Percentiles rank a stretch among this genome's conserved stretches.
These are phyloP conservation scores for Pterophyllum scalare DNA, from an alignment of 2,113 vertebrate species.

Conservation along the genomic window DNA sequence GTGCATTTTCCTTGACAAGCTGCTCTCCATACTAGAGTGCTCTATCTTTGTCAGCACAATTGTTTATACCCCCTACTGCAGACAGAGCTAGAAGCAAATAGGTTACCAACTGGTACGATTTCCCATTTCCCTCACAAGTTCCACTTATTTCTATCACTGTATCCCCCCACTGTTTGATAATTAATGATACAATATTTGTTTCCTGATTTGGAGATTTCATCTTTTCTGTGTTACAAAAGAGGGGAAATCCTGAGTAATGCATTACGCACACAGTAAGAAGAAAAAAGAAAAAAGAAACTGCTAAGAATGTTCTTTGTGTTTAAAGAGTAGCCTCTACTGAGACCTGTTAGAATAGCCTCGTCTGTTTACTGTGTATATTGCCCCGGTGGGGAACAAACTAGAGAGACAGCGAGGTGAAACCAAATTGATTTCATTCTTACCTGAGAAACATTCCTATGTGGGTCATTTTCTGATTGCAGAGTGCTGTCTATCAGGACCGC, in stretches of 20 bases:
- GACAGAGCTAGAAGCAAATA: slow-evolving; percentile 57
- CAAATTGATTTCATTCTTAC: slow-evolving; percentile 56
- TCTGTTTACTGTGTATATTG: slow-evolving; percentile 59
- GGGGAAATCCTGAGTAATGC: slow-evolving; percentile 27
- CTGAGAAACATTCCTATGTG: slow-evolving; percentile 41
- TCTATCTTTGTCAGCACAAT: slow-evolving; percentile 67
- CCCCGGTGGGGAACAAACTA: slow-evolving; percentile 41
- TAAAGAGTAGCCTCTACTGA: slow-evolving; percentile 46
- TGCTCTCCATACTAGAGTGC: slow-evolving; percentile 44
- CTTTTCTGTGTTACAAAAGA: slow-evolving; percentile 32
- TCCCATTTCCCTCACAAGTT: slow-evolving; percentile 31
- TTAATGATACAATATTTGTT: slow-evolving; percentile 58
- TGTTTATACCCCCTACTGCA: slow-evolving; percentile 38
- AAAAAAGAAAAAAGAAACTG: slow-evolving; percentile 6
- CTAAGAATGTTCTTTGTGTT: slow-evolving; percentile 50
- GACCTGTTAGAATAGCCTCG: slow-evolving; percentile 57
- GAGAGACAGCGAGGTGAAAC: slow-evolving; percentile 38
- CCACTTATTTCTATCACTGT: slow-evolving; percentile 5
- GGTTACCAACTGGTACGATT: slow-evolving; percentile 60
- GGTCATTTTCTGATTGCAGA: slow-evolving; percentile 60
- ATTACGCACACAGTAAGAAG: neutral
- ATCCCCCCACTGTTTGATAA: slow-evolving; percentile 43
- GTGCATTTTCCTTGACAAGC: slow-evolving; percentile 50
- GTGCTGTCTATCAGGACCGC: slow-evolving; percentile 32
- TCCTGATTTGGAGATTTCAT: slow-evolving; percentile 27